phyloP scores from a whole-genome alignment of 2,888 invertebrate species.

The Synergus umbraculus region DNA sequence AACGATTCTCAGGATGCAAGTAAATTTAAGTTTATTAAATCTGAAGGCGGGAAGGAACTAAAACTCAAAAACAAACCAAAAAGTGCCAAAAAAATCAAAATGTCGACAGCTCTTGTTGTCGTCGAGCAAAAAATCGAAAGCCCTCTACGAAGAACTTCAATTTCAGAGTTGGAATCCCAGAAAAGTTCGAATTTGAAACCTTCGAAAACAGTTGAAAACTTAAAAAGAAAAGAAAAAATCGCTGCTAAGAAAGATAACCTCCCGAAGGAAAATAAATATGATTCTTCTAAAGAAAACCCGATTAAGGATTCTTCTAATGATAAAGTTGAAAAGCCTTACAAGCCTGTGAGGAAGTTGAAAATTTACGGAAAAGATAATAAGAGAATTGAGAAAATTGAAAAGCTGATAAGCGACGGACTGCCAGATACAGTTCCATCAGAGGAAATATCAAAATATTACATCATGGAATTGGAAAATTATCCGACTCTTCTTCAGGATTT shows the following conservation, averaged over 20 bases:
- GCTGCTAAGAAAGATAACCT: too few relatives aligned
- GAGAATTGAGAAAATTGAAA: conserved; percentile 1
- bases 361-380: conserved; percentile 16
- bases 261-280: neutral
- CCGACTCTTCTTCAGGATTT: conserved; percentile 24
- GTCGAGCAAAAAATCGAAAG: conserved; percentile 29
- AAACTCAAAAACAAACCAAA: conserved; percentile 60
- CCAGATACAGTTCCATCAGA: conserved; percentile 59
- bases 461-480: conserved; percentile 47
- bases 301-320: conserved; percentile 14
- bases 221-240: neutral
- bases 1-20: conserved; percentile 44
- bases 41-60: conserved; percentile 68
- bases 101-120: conserved; percentile 5
- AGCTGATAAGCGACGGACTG: conserved; percentile 50
- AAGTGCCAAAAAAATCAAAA: conserved; percentile 42
- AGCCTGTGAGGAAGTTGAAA: neutral
- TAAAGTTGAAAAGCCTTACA: conserved; percentile 12
- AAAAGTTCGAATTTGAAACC: neutral
- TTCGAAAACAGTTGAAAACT: conserved; percentile 20
- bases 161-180: conserved; percentile 22
- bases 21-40: conserved; percentile 68
- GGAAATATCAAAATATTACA: conserved; percentile 49
- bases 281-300: neutral
- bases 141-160: conserved; percentile 2